These are phyloP conservation scores for Enteromius paludinosus DNA, from an alignment of 2,797 vertebrate genomes.

Conservation along the genomic window DNA sequence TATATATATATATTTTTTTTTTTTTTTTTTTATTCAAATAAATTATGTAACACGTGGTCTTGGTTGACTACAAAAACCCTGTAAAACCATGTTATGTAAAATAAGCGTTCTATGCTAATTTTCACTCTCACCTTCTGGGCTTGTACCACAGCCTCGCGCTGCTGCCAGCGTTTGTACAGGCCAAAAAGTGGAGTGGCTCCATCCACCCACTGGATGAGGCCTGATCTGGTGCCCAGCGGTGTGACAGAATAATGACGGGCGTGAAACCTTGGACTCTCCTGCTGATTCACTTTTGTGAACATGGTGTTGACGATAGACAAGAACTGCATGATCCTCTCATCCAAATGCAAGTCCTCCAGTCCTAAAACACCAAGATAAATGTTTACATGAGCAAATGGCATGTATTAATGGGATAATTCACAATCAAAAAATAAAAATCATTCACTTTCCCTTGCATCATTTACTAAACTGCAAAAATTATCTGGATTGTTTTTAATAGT, in stretches of 20 bases:
- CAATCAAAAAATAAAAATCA: background rate
- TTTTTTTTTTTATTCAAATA: too few species aligned
- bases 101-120: background rate
- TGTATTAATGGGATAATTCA: background rate
- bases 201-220: conserved; percentile 98
- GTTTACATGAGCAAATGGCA: background rate
- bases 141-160: conserved; percentile 91
- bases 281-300: conserved; percentile 98
- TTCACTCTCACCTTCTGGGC: conserved; percentile 88
- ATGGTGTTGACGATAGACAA: conserved; percentile 98
- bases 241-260: conserved; percentile 97
- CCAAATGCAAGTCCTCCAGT: conserved; percentile 94
- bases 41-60: background rate
- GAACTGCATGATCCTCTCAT: conserved; percentile 99
- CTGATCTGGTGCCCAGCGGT: conserved; percentile 92
- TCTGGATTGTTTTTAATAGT: background rate
- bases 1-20: too few species aligned
- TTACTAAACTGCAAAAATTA: background rate
- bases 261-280: conserved; percentile 92
- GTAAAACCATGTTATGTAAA: background rate
- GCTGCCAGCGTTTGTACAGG: conserved; percentile 98
- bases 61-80: background rate
- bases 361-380: conserved; percentile 73
- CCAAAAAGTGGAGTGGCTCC: conserved; percentile 96
- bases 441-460: background rate